Conservation (phyloP, 1,140 invertebrate species). For the Tetramorium alpestre region DNA sequence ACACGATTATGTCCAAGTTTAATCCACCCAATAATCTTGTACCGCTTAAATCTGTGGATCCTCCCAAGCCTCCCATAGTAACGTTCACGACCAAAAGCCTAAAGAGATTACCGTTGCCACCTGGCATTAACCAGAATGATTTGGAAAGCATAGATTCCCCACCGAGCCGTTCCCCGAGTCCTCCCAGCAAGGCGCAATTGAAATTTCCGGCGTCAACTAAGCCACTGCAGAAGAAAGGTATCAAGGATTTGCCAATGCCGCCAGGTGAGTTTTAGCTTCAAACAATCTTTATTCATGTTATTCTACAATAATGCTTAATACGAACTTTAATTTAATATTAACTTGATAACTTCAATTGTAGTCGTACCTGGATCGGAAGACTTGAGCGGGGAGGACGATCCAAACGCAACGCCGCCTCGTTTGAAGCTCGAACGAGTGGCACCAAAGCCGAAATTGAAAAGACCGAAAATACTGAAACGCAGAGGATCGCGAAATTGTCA, state of each 20-base stretch:
- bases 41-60: slow-evolving; percentile 80
- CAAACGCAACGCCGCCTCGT: slow-evolving; percentile 89
- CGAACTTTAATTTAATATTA: slow-evolving; percentile 11
- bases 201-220: slow-evolving; percentile 66
- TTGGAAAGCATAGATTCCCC: slow-evolving; percentile 91
- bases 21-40: slow-evolving; percentile 83
- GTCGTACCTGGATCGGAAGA: slow-evolving; percentile 92
- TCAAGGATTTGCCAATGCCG: slow-evolving; percentile 96
- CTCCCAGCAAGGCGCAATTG: slow-evolving; percentile 84
- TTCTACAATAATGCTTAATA: neutral
- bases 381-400: slow-evolving; percentile 90
- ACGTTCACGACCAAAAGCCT: slow-evolving; percentile 88
- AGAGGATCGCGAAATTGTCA: slow-evolving; percentile 88
- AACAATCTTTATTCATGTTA: neutral
- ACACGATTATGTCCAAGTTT: slow-evolving; percentile 81
- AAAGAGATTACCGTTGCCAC: slow-evolving; percentile 92
- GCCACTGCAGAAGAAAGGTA: slow-evolving; percentile 88
- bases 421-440: slow-evolving; percentile 77
- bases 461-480: slow-evolving; percentile 92
- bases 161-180: slow-evolving; percentile 88
- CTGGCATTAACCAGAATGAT: slow-evolving; percentile 93
- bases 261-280: slow-evolving; percentile 87
- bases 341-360: slow-evolving; percentile 68
- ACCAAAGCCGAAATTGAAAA: slow-evolving; percentile 87
- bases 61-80: slow-evolving; percentile 81